phyloP scores from a whole-genome alignment of 2,797 vertebrate species.

The Platalea minor region DNA sequence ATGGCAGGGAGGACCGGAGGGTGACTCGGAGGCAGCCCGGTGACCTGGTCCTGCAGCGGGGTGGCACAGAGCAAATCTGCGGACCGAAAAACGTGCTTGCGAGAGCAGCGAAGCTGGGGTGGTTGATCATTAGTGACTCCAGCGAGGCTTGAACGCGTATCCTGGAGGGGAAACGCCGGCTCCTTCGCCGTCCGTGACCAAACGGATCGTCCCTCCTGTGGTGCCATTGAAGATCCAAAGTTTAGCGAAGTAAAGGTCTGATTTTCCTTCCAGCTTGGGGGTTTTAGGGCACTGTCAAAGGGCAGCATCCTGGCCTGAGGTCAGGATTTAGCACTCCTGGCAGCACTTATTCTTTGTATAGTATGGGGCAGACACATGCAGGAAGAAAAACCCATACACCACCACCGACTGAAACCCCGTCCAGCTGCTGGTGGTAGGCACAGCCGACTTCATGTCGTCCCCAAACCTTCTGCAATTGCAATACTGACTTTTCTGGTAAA shows the following conservation, averaged over 20 bases:
- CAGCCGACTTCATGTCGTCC: fast-evolving
- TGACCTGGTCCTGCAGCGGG: background rate
- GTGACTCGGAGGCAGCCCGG: fast-evolving
- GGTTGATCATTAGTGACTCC: conserved; percentile 11
- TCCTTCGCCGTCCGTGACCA: fast-evolving
- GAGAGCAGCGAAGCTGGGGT: fast-evolving
- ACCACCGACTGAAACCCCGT: fast-evolving
- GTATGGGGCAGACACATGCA: background rate
- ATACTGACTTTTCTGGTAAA: background rate
- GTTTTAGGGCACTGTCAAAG: background rate
- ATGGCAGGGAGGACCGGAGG: background rate
- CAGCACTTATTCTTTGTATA: background rate
- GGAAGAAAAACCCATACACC: background rate
- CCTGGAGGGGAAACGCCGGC: background rate
- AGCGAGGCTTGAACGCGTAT: fast-evolving
- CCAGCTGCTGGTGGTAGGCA: background rate
- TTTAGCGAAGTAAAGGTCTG: background rate
- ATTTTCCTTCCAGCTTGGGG: fast-evolving
- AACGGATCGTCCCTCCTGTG: background rate
- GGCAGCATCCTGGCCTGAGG: background rate
- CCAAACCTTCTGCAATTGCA: background rate
- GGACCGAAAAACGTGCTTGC: background rate
- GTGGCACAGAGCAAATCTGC: background rate
- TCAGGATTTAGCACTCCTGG: background rate
- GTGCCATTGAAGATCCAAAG: background rate